Base-by-base conservation (phyloP, 1,140 invertebrate species). In the Phthorimaea operculella region DNA sequence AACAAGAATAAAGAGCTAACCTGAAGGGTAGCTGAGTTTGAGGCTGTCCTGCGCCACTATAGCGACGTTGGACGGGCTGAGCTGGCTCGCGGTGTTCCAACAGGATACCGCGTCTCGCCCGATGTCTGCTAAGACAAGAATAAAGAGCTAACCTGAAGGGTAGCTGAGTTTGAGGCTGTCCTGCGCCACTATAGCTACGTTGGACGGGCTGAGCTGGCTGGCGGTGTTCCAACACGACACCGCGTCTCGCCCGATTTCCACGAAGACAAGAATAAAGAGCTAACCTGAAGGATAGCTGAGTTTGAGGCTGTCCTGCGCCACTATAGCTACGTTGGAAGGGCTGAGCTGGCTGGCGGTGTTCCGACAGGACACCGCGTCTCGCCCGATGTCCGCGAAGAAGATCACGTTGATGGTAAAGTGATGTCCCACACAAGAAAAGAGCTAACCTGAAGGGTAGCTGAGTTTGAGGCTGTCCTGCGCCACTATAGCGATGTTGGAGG, bases 181-280 rank as follows among this genome's bases (percentile, higher is more conserved):
- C n/a, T n/a, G n/a, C n/a, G n/a, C n/a, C n/a, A n/a, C n/a, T n/a
- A n/a, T n/a, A n/a, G n/a, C n/a, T n/a, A n/a, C n/a, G n/a, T n/a
- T n/a, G n/a, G n/a, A n/a, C n/a, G n/a, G n/a, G n/a, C n/a, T n/a
- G n/a, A n/a, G n/a, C n/a, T n/a, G n/a, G n/a, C n/a, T n/a, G n/a
- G n/a, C n/a, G n/a, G 86, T 88, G 59, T 92, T 90, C 92, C 92
- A 93, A 60, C 92, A 93, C 1, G 90, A 89, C 0, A 93, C 78
- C 0, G 89, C 90, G 65, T 92, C 89, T 42, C 77, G 85, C 8
- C 88, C 89, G 14, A 92, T 79, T 63, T 92, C 90, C 0, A 89
- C 87, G 53, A 89, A 90, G 74, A 92, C n/a, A n/a, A n/a, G n/a
- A n/a, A n/a, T n/a, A n/a, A n/a, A n/a, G n/a, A n/a, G n/a, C n/a